These are phyloP conservation scores for Sycophila sp. DNA, from an alignment of 1,140 invertebrate species.

Conservation along the genomic window DNA sequence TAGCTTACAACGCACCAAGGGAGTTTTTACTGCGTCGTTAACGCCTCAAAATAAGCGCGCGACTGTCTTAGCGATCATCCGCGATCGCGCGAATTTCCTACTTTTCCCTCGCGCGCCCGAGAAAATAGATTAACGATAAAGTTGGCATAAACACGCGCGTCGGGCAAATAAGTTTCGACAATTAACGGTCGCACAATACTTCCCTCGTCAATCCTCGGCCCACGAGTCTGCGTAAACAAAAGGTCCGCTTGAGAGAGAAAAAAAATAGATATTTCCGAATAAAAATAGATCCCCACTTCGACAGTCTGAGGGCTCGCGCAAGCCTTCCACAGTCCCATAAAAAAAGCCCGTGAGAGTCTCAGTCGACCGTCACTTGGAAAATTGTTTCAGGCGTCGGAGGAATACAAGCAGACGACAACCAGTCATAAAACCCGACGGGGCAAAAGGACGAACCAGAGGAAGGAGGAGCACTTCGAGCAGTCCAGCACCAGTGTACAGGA, in stretches of 20 bases:
- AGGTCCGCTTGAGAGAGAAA: too few species aligned
- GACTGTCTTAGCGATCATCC: background rate
- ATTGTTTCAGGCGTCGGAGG: conserved; percentile 61
- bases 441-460: conserved; percentile 54
- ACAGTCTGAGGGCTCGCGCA: too few species aligned
- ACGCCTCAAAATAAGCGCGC: conserved; percentile 16
- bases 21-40: conserved; percentile 16
- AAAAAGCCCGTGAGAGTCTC: background rate
- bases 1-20: too few species aligned
- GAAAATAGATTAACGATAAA: conserved; percentile 31
- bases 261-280: too few species aligned
- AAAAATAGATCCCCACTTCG: too few species aligned
- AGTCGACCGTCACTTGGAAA: background rate
- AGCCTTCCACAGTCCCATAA: too few species aligned
- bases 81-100: conserved; percentile 2
- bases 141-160: conserved; percentile 21
- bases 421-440: conserved; percentile 57
- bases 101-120: background rate
- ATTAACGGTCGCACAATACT: too few species aligned
- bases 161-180: too few species aligned
- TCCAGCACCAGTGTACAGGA: conserved; percentile 57
- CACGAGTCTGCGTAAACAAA: too few species aligned
- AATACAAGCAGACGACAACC: conserved; percentile 59
- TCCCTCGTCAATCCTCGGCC: too few species aligned
- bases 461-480: conserved; percentile 58